Evolutionary conservation across 2,113 vertebrate genomes (phyloP).

Genomic region (Macquaria australasica): DNA sequence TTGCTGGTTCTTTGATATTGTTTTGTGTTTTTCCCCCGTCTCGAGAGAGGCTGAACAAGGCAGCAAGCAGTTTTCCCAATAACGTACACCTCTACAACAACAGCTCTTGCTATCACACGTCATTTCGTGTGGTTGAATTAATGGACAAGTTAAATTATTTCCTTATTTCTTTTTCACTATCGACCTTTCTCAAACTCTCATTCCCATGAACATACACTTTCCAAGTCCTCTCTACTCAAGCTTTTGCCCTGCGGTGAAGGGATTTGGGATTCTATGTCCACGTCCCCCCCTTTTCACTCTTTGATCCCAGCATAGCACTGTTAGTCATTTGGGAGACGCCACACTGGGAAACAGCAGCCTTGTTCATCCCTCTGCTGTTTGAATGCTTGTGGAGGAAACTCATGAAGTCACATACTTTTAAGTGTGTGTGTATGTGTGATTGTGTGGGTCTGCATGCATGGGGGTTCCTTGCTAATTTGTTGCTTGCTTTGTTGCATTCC

Average conservation of each 20-base stretch:
- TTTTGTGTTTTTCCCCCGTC: conserved; percentile 28
- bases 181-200: background rate
- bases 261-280: conserved; percentile 4
- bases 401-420: conserved; percentile 26
- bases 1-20: conserved; percentile 65
- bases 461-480: conserved; percentile 75
- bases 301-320: background rate
- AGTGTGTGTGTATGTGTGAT: conserved; percentile 39
- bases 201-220: background rate
- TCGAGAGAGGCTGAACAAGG: conserved; percentile 61
- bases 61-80: conserved; percentile 13
- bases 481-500: conserved; percentile 72
- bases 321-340: conserved; percentile 44
- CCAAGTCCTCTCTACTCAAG: background rate
- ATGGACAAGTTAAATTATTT: background rate
- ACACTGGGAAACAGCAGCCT: conserved; percentile 60
- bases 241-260: background rate
- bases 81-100: background rate
- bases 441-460: conserved; percentile 52
- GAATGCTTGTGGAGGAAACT: conserved; percentile 35
- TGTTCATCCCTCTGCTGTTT: conserved; percentile 61
- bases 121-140: background rate
- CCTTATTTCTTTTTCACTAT: background rate
- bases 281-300: background rate
- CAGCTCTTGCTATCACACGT: background rate